Base-by-base conservation (phyloP, 2,888 invertebrate species). In the Neria commutata region DNA sequence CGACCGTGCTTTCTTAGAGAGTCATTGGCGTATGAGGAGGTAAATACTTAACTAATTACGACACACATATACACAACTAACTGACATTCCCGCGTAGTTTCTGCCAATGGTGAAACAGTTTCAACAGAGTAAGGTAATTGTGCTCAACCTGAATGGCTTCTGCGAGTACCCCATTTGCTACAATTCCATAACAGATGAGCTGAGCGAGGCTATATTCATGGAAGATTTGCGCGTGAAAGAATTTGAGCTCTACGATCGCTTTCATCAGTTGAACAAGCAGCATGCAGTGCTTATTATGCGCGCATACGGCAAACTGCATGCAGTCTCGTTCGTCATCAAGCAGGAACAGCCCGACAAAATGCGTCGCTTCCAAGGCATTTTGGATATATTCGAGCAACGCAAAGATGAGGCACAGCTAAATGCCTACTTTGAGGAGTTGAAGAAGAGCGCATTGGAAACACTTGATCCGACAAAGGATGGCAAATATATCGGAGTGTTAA, bases 281-380 rank as follows among this genome's bases (percentile, higher is more conserved):
- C 76, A 81, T 63, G 78, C 82, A 2, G 74, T 74, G 17, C 64
- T 75, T 11, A 79, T 83, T 2, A 77, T 85, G 60, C 73, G 77
- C 54, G 75, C 79, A 5, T 77, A 84, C 40, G 85, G 81, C 10
- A 84, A 83, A 45, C 78, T 84, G 50, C 85, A 85, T 65, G 85
- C 84, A 0, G 69, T 83, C 3, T 83, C 84, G 2, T 72, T 84
- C 54, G 83, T 83, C 1, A 68, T 72, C 4, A 77, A 79, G 58
- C 70, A 73, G 42, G 73, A 76, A 60, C 60, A 64, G 3, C 69
- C 74, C 0, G 71, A 73, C 2, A 60, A 62, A 16, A 50, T 79
- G 16, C 42, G 55, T 1, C 61, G 66, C 21, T 75, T 71, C 23
- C 67, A 65, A 46, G 24, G 26, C 3, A 51, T 80, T 4, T 50